A percentile compares a stretch with the other conserved stretches of the same genome.
Conservation (phyloP, 2,113 vertebrate species). For the Actenoides hombroni region DNA sequence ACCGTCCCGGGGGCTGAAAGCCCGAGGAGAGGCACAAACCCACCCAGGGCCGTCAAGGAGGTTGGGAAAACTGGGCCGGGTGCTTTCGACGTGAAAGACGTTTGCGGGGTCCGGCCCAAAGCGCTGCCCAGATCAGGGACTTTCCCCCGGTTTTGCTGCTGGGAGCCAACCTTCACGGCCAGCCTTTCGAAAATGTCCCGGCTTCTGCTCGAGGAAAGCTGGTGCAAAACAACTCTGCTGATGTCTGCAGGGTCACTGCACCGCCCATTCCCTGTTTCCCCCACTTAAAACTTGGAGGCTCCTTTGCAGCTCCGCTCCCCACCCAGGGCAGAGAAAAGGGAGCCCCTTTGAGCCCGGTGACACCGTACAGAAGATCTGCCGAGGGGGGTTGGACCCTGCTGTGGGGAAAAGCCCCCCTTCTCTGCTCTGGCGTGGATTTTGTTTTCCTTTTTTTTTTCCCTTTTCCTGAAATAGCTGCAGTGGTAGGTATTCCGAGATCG, state of each 20-base stretch:
- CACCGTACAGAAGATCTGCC: rapidly evolving
- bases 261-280: neutral
- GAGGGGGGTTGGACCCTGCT: neutral
- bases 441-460: neutral
- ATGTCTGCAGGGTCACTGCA: neutral
- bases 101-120: neutral
- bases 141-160: neutral
- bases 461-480: neutral
- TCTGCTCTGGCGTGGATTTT: neutral
- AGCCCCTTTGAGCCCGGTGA: rapidly evolving
- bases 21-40: rapidly evolving
- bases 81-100: rapidly evolving
- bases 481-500: neutral
- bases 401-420: neutral
- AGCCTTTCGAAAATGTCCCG: neutral
- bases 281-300: neutral
- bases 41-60: neutral
- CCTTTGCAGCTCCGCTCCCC: neutral
- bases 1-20: neutral
- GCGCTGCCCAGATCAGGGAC: neutral
- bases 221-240: neutral
- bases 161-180: rapidly evolving
- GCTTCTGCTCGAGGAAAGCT: neutral
- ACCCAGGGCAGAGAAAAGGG: neutral
- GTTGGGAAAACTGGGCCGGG: neutral